Conservation (phyloP, 2,888 invertebrate species). For the Blastobasis lacticolella region DNA sequence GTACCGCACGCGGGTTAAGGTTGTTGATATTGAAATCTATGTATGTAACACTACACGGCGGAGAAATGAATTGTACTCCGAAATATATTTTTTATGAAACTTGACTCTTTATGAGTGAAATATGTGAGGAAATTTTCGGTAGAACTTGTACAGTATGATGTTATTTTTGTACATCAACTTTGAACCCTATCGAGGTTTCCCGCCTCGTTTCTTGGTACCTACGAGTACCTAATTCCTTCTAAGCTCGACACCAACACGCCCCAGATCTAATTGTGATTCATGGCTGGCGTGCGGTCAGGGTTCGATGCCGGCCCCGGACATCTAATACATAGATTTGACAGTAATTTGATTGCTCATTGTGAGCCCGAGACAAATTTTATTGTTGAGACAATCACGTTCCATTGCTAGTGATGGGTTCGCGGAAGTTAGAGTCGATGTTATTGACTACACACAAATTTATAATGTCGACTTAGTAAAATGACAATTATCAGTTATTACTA, state of each 20-base stretch:
- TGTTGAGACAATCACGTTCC: slow-evolving; percentile 52
- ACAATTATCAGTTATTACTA: too few relatives aligned
- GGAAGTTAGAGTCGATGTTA: too few relatives aligned
- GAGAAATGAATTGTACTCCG: slow-evolving; percentile 8
- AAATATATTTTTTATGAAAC: not conserved
- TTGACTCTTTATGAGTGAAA: not conserved
- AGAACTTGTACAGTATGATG: too few relatives aligned
- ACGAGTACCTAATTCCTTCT: too few relatives aligned
- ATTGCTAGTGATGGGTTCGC: slow-evolving; percentile 29
- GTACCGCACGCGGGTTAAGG: slow-evolving; percentile 67
- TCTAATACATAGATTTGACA: slow-evolving; percentile 35
- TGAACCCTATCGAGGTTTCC: too few relatives aligned
- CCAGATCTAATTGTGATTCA: slow-evolving; percentile 7
- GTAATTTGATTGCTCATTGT: slow-evolving; percentile 71
- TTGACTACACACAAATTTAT: too few relatives aligned
- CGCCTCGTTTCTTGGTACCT: too few relatives aligned
- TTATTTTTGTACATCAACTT: too few relatives aligned
- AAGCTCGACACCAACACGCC: too few relatives aligned
- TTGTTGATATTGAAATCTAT: slow-evolving; percentile 74
- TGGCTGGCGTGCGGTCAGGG: slow-evolving; percentile 40
- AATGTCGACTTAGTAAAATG: too few relatives aligned
- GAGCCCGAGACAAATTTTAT: slow-evolving; percentile 55
- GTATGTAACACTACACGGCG: slow-evolving; percentile 55
- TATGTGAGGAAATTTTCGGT: not conserved
- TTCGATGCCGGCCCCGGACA: slow-evolving; percentile 18